Evolutionary conservation across 2,113 vertebrate genomes (phyloP).

Genomic region (Prionailurus bengalensis): DNA sequence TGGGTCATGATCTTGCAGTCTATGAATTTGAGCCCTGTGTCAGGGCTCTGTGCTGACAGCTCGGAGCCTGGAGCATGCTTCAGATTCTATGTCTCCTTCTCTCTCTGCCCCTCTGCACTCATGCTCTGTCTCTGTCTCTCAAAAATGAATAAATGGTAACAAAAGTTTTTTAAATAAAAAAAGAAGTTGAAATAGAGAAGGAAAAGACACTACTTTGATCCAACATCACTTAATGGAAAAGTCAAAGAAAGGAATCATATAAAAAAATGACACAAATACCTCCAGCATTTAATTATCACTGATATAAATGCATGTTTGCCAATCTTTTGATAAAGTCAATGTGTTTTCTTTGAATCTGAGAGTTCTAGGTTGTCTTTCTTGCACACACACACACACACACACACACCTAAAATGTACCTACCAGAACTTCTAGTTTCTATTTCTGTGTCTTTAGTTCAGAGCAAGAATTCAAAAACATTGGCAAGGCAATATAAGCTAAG

Average conservation of each 20-base stretch:
- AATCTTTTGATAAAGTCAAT: background rate
- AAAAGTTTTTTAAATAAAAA: background rate
- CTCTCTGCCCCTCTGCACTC: too few species aligned
- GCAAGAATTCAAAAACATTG: conserved; percentile 2
- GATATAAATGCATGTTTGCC: background rate
- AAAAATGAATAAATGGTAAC: too few species aligned
- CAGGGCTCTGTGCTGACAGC: too few species aligned
- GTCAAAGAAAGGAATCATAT: background rate
- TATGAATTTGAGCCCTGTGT: too few species aligned
- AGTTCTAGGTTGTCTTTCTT: background rate
- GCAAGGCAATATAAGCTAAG: conserved; percentile 39
- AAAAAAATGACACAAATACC: background rate
- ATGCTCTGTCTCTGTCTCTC: too few species aligned
- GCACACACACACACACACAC: background rate
- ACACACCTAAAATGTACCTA: conserved; percentile 7
- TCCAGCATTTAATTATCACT: conserved; percentile 11
- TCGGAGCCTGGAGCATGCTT: too few species aligned
- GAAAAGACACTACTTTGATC: background rate
- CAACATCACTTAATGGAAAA: conserved; percentile 11
- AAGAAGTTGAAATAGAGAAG: background rate
- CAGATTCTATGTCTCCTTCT: too few species aligned
- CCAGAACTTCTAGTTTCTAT: conserved; percentile 56
- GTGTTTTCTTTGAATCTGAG: conserved; percentile 33
- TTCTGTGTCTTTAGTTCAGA: conserved; percentile 49
- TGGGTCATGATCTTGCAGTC: too few species aligned